A percentile compares a stretch with the other conserved stretches of the same genome.
These are phyloP conservation scores for Cantharis rustica DNA, from an alignment of 2,888 invertebrate species.

Conservation along the genomic window DNA sequence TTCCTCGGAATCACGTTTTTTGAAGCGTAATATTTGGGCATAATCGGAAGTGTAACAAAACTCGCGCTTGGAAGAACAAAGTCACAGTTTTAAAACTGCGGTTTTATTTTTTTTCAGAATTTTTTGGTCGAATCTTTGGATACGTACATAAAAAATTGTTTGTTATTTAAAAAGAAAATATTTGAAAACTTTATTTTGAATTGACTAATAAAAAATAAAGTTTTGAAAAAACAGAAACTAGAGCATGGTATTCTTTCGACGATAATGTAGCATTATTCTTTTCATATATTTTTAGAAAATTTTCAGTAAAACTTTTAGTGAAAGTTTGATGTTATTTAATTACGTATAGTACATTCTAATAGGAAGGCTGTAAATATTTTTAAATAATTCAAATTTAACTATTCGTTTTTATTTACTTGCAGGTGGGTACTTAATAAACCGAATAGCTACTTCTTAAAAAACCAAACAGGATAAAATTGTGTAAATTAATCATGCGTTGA, in stretches of 20 bases:
- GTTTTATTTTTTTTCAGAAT: neutral
- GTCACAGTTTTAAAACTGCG: neutral
- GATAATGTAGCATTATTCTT: too few relatives aligned
- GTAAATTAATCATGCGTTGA: neutral
- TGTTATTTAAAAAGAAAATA: neutral
- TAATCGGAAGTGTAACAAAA: neutral
- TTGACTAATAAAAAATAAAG: neutral
- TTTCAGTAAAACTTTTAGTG: neutral
- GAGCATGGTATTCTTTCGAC: too few relatives aligned
- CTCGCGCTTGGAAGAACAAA: neutral
- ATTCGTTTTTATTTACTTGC: neutral
- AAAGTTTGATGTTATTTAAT: neutral
- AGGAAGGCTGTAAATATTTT: neutral
- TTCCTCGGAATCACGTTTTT: neutral
- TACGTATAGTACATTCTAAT: neutral
- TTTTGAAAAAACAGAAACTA: neutral
- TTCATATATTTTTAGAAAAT: too few relatives aligned
- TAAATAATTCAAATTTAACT: neutral
- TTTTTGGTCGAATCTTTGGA: neutral
- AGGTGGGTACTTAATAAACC: neutral
- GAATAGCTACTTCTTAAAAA: neutral
- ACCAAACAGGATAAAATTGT: neutral
- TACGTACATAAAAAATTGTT: neutral
- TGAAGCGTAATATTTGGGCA: neutral
- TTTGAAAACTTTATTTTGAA: neutral